Conservation (phyloP, 2,797 vertebrate genomes). For the Erpetoichthys calabaricus region DNA sequence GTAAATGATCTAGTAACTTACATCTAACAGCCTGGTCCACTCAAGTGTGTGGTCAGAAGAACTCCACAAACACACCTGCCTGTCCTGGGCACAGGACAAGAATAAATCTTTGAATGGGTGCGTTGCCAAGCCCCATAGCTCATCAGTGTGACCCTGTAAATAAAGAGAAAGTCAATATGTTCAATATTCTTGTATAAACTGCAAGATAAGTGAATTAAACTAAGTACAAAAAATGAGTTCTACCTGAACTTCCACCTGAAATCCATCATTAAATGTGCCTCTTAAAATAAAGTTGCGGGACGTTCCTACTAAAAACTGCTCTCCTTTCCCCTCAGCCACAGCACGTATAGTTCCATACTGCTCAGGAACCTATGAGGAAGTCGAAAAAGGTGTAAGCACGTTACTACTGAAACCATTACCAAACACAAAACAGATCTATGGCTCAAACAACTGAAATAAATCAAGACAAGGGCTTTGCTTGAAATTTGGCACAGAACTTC, state of each 20-base stretch:
- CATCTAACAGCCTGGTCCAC: slow-evolving; percentile 84
- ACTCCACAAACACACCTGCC: slow-evolving; percentile 88
- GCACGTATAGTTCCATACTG: slow-evolving; percentile 88
- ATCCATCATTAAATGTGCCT: slow-evolving; percentile 86
- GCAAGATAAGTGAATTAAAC: too few species aligned
- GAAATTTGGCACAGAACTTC: too few species aligned
- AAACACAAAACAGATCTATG: too few species aligned
- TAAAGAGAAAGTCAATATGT: slow-evolving; percentile 8
- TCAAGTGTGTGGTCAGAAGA: slow-evolving; percentile 73
- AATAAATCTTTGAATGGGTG: slow-evolving; percentile 83
- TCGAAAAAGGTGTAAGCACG: not conserved
- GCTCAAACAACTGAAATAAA: too few species aligned
- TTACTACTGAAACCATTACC: too few species aligned
- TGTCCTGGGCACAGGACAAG: slow-evolving; percentile 87
- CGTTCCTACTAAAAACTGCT: slow-evolving; percentile 84
- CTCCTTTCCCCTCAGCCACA: slow-evolving; percentile 82
- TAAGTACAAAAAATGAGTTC: not conserved
- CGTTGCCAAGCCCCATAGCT: slow-evolving; percentile 87
- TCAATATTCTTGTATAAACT: too few species aligned
- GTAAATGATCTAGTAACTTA: slow-evolving; percentile 31
- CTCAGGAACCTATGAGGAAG: slow-evolving; percentile 68
- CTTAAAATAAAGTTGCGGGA: slow-evolving; percentile 87
- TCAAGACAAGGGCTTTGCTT: too few species aligned
- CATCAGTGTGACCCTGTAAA: slow-evolving; percentile 87
- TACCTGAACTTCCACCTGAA: slow-evolving; percentile 88